These are phyloP conservation scores for Eristalinus sepulchralis DNA, from an alignment of 2,888 invertebrate genomes.

Conservation along the genomic window DNA sequence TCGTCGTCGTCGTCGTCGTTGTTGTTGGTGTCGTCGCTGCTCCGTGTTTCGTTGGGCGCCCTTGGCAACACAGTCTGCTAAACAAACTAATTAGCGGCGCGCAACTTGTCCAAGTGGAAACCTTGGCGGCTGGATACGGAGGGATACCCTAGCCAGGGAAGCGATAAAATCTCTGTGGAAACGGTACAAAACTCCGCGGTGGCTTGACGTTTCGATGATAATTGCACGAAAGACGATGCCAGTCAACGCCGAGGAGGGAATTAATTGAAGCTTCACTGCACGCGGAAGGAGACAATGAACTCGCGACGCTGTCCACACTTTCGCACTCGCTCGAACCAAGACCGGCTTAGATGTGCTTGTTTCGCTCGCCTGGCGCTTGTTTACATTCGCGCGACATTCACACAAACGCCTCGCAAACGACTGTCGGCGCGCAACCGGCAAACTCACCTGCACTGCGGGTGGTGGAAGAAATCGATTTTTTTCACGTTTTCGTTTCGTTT, in stretches of 20 bases:
- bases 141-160: slow-evolving; percentile 30
- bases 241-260: not conserved
- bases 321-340: slow-evolving; percentile 34
- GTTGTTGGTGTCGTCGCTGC: too few species aligned
- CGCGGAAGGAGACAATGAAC: slow-evolving; percentile 62
- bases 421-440: slow-evolving; percentile 2
- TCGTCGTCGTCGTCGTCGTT: too few species aligned
- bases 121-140: slow-evolving; percentile 14
- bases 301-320: slow-evolving; percentile 27
- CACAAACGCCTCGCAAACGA: slow-evolving; percentile 13
- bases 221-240: slow-evolving; percentile 34
- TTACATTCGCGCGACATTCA: slow-evolving; percentile 51
- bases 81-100: slow-evolving; percentile 67
- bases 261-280: slow-evolving; percentile 23
- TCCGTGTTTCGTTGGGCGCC: slow-evolving; percentile 1
- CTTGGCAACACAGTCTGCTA: slow-evolving; percentile 69
- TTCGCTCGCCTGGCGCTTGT: slow-evolving; percentile 46
- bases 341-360: slow-evolving; percentile 25
- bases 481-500: slow-evolving; percentile 28
- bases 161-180: slow-evolving; percentile 30
- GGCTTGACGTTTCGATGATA: slow-evolving; percentile 49
- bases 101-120: slow-evolving; percentile 59
- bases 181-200: slow-evolving; percentile 27
- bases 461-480: slow-evolving; percentile 64
- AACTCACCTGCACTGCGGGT: slow-evolving; percentile 25